Evolutionary conservation across 2,113 vertebrate genomes (phyloP).

Genomic region (Nycticebus coucang): DNA sequence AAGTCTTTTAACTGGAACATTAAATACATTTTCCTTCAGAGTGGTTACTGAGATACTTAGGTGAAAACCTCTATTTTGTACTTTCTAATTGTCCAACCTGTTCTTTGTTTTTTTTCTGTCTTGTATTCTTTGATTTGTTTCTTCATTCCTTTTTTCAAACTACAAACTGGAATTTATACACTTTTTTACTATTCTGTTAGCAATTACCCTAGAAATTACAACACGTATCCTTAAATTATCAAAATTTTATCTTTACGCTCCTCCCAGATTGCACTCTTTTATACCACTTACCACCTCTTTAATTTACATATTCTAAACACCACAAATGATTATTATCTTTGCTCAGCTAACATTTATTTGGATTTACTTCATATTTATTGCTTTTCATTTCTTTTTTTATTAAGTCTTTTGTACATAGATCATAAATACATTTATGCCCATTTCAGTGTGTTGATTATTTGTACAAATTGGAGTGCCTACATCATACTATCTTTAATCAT

Average conservation of each 20-base stretch:
- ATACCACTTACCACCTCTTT: not conserved
- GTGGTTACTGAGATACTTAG: not conserved
- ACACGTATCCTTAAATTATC: not conserved
- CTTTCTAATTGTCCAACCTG: not conserved
- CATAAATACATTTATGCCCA: too few relatives aligned
- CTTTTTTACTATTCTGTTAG: not conserved
- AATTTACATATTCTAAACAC: not conserved
- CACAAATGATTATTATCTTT: not conserved
- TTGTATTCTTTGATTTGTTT: not conserved
- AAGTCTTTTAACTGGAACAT: not conserved
- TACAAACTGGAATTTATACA: not conserved
- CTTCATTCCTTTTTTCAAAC: not conserved
- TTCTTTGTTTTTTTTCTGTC: not conserved
- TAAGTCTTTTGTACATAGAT: too few relatives aligned
- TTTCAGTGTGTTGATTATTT: too few relatives aligned
- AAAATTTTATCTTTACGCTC: not conserved
- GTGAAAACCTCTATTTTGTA: not conserved
- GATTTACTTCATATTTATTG: not conserved
- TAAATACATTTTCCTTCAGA: not conserved
- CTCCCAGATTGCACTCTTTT: not conserved
- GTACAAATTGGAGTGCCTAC: too few relatives aligned
- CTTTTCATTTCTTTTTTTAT: too few relatives aligned
- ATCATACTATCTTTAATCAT: too few relatives aligned
- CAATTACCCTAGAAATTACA: not conserved
- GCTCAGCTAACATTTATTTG: not conserved